These are phyloP conservation scores for Chionis minor DNA, from an alignment of 2,113 vertebrate species.

Conservation along the genomic window DNA sequence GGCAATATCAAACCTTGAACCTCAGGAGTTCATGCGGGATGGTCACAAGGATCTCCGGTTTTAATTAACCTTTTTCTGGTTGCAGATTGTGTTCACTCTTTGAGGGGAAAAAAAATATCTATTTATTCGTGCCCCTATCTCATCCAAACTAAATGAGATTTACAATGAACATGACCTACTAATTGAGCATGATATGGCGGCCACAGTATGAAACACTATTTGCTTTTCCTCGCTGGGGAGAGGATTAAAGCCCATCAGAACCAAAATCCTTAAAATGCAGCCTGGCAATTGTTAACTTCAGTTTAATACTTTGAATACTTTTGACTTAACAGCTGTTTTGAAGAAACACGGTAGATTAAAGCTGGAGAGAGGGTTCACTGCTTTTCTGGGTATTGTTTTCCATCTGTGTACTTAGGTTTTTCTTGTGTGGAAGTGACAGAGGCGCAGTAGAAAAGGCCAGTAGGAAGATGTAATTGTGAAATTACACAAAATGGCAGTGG, in stretches of 20 bases:
- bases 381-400: neutral
- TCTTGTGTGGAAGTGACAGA: neutral
- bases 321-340: neutral
- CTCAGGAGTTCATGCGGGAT: neutral
- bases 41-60: neutral
- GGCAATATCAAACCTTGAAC: neutral
- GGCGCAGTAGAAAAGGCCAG: neutral
- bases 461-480: neutral
- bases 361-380: neutral
- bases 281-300: neutral
- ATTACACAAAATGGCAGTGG: neutral
- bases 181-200: neutral
- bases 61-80: constrained; percentile 29
- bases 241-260: neutral
- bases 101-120: neutral
- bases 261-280: neutral
- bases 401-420: neutral
- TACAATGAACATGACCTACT: neutral
- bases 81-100: constrained; percentile 2
- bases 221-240: neutral
- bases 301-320: neutral
- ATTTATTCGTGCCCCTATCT: neutral
- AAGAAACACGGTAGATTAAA: neutral
- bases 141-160: constrained; percentile 22
- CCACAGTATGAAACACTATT: neutral